These are phyloP conservation scores for Cricetomys ansorgei DNA, from an alignment of 2,113 vertebrate species.

Conservation along the genomic window DNA sequence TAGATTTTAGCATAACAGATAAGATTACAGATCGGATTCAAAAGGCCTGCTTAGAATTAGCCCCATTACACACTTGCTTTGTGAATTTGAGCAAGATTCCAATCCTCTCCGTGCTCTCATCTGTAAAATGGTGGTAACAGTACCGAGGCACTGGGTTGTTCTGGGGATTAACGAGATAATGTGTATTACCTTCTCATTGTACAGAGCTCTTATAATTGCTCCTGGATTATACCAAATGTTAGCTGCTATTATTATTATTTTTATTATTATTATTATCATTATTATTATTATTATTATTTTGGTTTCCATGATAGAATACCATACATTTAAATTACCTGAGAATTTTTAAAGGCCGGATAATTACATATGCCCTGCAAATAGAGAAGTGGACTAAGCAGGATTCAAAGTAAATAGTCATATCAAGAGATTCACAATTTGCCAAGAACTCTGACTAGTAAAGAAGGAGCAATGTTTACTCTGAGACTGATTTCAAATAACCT, in stretches of 20 bases:
- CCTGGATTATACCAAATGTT: neutral
- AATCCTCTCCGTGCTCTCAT: neutral
- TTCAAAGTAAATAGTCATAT: neutral
- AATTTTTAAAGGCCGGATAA: constrained; percentile 17
- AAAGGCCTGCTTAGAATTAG: neutral
- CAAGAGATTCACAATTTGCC: neutral
- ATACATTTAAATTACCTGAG: neutral
- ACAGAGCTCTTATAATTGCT: neutral
- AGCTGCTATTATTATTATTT: neutral
- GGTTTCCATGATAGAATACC: neutral
- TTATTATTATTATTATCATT: neutral
- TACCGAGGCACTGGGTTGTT: neutral
- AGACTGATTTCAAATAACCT: constrained; percentile 22
- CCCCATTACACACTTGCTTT: neutral
- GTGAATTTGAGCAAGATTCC: neutral
- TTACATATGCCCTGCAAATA: neutral
- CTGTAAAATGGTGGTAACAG: neutral
- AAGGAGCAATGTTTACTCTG: neutral
- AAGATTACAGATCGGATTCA: neutral
- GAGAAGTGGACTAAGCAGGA: neutral
- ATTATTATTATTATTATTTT: neutral
- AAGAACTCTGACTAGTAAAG: neutral
- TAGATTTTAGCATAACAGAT: neutral
- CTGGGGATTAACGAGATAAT: neutral
- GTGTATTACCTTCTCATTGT: neutral